Evolutionary conservation across 2,113 vertebrate species (phyloP).

Genomic region (Myotis davidii): DNA sequence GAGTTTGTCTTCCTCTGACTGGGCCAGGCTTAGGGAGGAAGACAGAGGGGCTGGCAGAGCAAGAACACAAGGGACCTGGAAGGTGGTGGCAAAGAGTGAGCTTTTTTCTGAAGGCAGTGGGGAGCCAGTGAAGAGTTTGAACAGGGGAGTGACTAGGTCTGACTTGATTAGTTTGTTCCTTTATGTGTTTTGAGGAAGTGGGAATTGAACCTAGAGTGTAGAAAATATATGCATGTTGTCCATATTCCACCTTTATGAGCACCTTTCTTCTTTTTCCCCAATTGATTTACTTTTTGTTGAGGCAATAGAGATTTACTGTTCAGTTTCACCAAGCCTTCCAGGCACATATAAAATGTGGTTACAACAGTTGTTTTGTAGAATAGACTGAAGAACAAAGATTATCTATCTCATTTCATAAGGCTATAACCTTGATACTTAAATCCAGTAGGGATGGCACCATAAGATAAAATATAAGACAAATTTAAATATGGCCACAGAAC

Average conservation of each 20-base stretch:
- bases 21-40: background rate
- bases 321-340: background rate
- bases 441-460: background rate
- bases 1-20: background rate
- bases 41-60: too few relatives aligned
- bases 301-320: constrained; percentile 42
- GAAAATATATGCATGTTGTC: background rate
- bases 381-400: constrained; percentile 12
- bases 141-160: background rate
- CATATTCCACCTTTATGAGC: background rate
- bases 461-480: constrained; percentile 31
- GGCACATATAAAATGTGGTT: background rate
- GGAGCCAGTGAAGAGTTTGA: background rate
- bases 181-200: background rate
- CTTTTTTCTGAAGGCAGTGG: background rate
- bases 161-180: background rate
- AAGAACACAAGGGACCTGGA: background rate
- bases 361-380: background rate
- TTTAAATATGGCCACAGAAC: background rate
- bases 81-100: background rate
- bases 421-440: constrained; percentile 38
- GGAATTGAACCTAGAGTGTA: background rate
- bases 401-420: background rate
- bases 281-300: constrained; percentile 34
- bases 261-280: background rate